These are phyloP conservation scores for Nyctalus aviator DNA, from an alignment of 2,797 vertebrate species.

Conservation along the genomic window DNA sequence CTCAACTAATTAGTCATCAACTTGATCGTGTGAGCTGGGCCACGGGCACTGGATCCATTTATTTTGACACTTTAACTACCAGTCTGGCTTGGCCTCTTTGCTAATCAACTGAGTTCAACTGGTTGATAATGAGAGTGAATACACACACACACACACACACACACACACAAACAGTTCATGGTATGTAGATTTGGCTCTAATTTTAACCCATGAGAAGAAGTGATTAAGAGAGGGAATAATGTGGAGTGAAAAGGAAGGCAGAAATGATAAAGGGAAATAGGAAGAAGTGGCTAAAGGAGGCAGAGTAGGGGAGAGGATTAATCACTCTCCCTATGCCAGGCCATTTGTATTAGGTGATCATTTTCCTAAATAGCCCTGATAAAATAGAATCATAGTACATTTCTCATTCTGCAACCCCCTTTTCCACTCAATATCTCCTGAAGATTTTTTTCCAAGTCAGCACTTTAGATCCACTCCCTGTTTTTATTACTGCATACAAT, in stretches of 20 bases:
- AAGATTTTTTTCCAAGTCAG: neutral
- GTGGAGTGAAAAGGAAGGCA: neutral
- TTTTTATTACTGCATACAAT: neutral
- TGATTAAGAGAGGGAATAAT: slow-evolving; percentile 25
- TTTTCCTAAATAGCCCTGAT: neutral
- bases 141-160: neutral
- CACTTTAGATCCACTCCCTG: neutral
- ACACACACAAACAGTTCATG: slow-evolving; percentile 8
- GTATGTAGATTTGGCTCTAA: slow-evolving; percentile 28
- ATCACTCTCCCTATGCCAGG: neutral
- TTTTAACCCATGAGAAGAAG: neutral
- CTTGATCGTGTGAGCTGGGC: neutral
- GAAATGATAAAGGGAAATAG: neutral
- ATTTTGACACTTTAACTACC: slow-evolving; percentile 69
- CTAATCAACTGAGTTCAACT: slow-evolving; percentile 56
- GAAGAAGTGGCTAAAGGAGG: neutral
- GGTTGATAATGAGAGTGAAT: slow-evolving; percentile 63
- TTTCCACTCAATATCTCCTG: neutral
- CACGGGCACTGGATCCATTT: slow-evolving; percentile 1
- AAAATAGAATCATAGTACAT: neutral
- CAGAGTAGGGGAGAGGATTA: neutral
- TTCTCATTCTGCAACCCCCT: neutral
- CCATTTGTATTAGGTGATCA: neutral
- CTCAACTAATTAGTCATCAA: slow-evolving; percentile 64
- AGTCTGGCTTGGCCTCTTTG: slow-evolving; percentile 51